These are phyloP conservation scores for Zonitis immaculata DNA, from an alignment of 2,888 invertebrate species.

Conservation along the genomic window DNA sequence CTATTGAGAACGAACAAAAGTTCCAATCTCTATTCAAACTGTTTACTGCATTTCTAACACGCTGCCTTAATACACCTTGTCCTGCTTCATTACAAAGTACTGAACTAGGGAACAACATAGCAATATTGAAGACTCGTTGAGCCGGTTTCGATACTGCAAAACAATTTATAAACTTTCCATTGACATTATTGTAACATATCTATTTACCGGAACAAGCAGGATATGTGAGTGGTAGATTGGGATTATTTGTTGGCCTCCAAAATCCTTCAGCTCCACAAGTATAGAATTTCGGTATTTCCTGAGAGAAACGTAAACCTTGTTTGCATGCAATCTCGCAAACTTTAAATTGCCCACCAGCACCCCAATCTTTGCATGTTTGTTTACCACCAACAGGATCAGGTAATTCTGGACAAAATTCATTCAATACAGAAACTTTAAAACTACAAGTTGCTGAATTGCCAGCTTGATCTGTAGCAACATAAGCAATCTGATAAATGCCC, in stretches of 20 bases:
- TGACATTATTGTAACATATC: neutral
- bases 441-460: conserved; percentile 89
- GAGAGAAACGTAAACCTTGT: conserved; percentile 82
- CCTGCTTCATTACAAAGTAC: conserved; percentile 94
- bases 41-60: conserved; percentile 83
- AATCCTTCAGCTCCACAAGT: conserved; percentile 98
- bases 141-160: conserved; percentile 76
- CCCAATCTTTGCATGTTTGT: conserved; percentile 93
- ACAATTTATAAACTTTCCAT: neutral
- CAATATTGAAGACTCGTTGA: conserved; percentile 90
- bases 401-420: conserved; percentile 87
- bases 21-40: conserved; percentile 93
- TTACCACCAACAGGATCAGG: conserved; percentile 87
- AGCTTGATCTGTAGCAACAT: conserved; percentile 88
- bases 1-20: conserved; percentile 87
- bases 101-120: conserved; percentile 94
- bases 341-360: conserved; percentile 92
- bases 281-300: conserved; percentile 92
- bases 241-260: conserved; percentile 87
- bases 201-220: conserved; percentile 84
- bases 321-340: conserved; percentile 90
- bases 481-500: conserved; percentile 90
- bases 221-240: conserved; percentile 75
- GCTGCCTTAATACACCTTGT: conserved; percentile 84
- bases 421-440: conserved; percentile 88